Percentiles rank a stretch among this genome's conserved stretches.
phyloP scores from a whole-genome alignment of 2,113 vertebrate genomes.

The Coptodon rendalli region DNA sequence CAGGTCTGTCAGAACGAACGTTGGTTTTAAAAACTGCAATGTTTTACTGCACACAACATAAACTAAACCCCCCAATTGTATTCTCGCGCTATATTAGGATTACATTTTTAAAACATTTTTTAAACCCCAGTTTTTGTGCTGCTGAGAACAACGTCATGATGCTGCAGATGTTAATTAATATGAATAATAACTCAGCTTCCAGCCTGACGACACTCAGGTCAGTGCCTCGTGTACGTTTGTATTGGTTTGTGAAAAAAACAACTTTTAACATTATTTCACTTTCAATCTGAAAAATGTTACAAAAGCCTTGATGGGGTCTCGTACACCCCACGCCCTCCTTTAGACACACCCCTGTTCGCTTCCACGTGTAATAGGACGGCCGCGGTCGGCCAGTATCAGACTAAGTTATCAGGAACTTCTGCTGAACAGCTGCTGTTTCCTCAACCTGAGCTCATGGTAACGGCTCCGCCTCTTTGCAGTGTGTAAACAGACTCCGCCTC shows the following conservation, averaged over 20 bases:
- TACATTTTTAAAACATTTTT: not conserved
- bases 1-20: not conserved
- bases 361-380: not conserved
- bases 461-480: no score
- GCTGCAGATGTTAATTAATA: not conserved
- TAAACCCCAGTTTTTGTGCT: not conserved
- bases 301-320: not conserved
- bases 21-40: not conserved
- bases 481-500: no score
- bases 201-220: not conserved
- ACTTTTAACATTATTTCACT: not conserved
- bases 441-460: no score
- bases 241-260: not conserved
- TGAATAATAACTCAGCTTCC: not conserved
- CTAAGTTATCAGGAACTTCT: not conserved
- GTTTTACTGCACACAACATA: not conserved
- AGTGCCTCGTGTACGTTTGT: not conserved
- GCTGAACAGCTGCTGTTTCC: not conserved
- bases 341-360: not conserved
- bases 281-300: not conserved
- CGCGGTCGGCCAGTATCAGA: not conserved
- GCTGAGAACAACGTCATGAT: not conserved
- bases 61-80: not conserved
- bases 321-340: not conserved
- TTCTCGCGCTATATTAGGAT: fast-evolving